These are phyloP conservation scores for Myotis yumanensis DNA, from an alignment of 2,113 vertebrate species.

Conservation along the genomic window DNA sequence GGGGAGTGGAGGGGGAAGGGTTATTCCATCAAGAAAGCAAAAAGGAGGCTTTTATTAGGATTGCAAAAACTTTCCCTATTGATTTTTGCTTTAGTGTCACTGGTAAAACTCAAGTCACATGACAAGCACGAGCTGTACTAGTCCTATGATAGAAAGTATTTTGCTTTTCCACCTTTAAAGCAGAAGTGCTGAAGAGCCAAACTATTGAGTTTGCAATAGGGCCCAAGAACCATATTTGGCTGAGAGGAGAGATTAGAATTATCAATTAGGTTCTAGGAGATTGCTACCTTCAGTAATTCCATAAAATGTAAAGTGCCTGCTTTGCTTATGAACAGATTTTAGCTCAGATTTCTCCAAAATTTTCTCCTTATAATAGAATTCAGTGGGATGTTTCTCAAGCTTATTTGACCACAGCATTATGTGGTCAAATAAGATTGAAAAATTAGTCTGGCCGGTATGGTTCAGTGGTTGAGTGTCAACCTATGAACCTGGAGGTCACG, in stretches of 20 bases:
- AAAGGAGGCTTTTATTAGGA: neutral
- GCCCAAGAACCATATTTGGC: neutral
- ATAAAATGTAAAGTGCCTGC: neutral
- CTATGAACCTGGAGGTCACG: too few species aligned
- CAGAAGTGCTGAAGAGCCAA: neutral
- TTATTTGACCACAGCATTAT: neutral
- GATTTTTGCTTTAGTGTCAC: neutral
- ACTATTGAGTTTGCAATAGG: neutral
- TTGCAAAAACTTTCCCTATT: neutral
- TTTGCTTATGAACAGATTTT: neutral
- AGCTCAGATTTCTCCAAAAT: neutral
- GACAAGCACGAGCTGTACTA: neutral
- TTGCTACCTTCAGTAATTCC: neutral
- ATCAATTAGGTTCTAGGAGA: neutral
- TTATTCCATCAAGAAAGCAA: neutral
- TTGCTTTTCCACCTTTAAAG: neutral
- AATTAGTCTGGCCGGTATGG: neutral
- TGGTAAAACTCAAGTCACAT: neutral
- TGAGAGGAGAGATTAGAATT: neutral
- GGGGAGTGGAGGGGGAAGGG: neutral
- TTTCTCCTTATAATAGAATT: neutral
- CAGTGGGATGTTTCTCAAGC: neutral
- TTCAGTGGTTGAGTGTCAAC: too few species aligned
- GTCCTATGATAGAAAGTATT: slow-evolving; percentile 3
- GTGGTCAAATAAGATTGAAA: slow-evolving; percentile 7